Base-by-base conservation (phyloP, 2,888 invertebrate species). In the Hedya salicella region DNA sequence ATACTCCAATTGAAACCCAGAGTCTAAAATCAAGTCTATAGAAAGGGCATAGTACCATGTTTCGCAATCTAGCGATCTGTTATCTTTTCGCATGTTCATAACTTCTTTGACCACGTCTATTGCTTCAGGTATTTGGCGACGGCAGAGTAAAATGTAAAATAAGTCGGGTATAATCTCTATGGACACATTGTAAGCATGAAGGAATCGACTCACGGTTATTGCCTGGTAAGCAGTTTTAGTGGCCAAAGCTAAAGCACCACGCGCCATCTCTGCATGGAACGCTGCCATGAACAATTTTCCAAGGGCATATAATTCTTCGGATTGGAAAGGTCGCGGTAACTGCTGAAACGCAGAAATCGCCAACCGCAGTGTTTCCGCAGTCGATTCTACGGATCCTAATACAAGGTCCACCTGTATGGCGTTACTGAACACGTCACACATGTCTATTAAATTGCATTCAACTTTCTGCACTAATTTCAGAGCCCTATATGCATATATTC, bases 41-140 rank as follows among this genome's bases (percentile, higher is more conserved):
- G 93, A 93, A 39, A 94, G 84, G 0, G 94, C 93, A 71, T 93
- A 93, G 72, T 94, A 95, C 91, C 93, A 93, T 9, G 85, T 87
- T 73, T 91, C 88, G 68, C 79, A 80, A 53, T 83, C 85, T 57
- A 81, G 75, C 13, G 84, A 78, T 49, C 74, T 67, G 62, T 78
- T 74, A 62, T 73, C 78, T 66, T 82, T 75, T 13, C 74, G 73
- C 62, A 88, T 72, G 32, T 76, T 75, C 57, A 85, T 73, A 16
- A 91, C 73, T 64, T 92, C 78, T 49, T 84, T 81, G 40, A 90
- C 73, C 40, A 94, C 75, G 64, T 93, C 92, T 13, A 94, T 78
- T 2, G 93, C 89, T 78, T 93, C 93, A 71, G 85, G 79, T 70
- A 94, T 83, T 53, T 91, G 87, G 70, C 92, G 85, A 17, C 89